Conservation (phyloP, 2,113 vertebrate species). For the Lampris incognitus region DNA sequence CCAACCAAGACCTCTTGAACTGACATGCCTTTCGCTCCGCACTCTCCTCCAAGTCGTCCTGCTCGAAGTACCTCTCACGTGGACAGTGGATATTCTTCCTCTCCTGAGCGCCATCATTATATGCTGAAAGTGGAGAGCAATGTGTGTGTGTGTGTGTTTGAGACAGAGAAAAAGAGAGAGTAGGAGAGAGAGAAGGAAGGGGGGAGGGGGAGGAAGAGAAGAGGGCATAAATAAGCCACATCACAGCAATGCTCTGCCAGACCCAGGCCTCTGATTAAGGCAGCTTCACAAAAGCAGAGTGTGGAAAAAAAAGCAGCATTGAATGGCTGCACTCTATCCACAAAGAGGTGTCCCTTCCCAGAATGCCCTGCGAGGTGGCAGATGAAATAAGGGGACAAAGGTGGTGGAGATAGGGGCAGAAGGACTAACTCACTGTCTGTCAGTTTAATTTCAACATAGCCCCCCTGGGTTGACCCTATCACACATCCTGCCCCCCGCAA, state of each 20-base stretch:
- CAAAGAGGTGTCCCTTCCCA: slow-evolving; percentile 82
- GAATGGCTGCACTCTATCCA: slow-evolving; percentile 73
- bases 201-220: slow-evolving; percentile 24
- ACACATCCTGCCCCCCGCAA: not conserved
- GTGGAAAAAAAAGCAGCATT: slow-evolving; percentile 47
- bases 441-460: slow-evolving; percentile 38
- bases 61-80: slow-evolving; percentile 90
- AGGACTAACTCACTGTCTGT: slow-evolving; percentile 56
- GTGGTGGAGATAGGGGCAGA: slow-evolving; percentile 46
- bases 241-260: slow-evolving; percentile 70
- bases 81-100: slow-evolving; percentile 89
- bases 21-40: slow-evolving; percentile 91
- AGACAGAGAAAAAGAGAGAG: slow-evolving; percentile 9
- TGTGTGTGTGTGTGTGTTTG: slow-evolving; percentile 11
- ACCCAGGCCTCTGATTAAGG: slow-evolving; percentile 75
- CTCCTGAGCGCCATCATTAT: slow-evolving; percentile 92
- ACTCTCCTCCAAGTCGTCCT: slow-evolving; percentile 84
- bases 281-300: slow-evolving; percentile 77
- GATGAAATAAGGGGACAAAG: slow-evolving; percentile 67
- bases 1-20: slow-evolving; percentile 92
- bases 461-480: slow-evolving; percentile 8
- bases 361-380: slow-evolving; percentile 73
- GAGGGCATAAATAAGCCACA: slow-evolving; percentile 80
- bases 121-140: slow-evolving; percentile 79
- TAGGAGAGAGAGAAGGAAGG: slow-evolving; percentile 29